Evolutionary conservation across 2,888 invertebrate genomes (phyloP).

Genomic region (Dolomedes plantarius): DNA sequence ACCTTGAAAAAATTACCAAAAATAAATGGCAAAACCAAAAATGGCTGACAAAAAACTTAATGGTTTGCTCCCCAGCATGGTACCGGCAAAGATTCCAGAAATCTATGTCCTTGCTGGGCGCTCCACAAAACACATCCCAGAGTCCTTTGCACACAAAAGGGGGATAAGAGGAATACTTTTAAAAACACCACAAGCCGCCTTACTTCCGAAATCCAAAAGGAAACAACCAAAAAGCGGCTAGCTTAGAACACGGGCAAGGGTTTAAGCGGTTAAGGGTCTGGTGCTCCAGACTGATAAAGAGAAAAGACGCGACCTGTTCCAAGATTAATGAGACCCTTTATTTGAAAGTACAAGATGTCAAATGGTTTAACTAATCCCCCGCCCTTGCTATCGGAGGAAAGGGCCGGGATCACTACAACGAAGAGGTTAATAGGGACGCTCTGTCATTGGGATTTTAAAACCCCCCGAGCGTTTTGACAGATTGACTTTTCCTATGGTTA

Average conservation of each 20-base stretch:
- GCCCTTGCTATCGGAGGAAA: constrained; percentile 27
- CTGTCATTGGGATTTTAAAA: constrained; percentile 69
- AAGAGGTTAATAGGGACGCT: constrained; percentile 67
- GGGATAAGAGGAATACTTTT: constrained; percentile 7
- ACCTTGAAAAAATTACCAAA: too few relatives aligned
- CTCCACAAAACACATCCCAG: not conserved
- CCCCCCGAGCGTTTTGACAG: constrained; percentile 51
- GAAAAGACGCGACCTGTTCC: constrained; percentile 48
- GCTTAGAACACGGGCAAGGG: not conserved
- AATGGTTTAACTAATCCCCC: constrained; percentile 65
- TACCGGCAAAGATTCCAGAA: too few relatives aligned
- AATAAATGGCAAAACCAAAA: too few relatives aligned
- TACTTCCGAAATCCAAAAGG: not conserved
- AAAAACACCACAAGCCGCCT: constrained; percentile 3
- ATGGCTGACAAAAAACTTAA: too few relatives aligned
- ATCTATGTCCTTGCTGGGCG: not conserved
- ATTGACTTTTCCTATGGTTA: constrained; percentile 68
- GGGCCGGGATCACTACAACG: constrained; percentile 42
- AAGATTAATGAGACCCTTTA: constrained; percentile 69
- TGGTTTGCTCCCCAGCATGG: too few relatives aligned
- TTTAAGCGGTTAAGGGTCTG: constrained; percentile 55
- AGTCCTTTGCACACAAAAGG: not conserved
- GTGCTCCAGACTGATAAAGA: constrained; percentile 65
- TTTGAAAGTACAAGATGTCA: constrained; percentile 71
- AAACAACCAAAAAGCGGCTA: constrained; percentile 18